Percentiles rank a stretch among this genome's conserved stretches.
Conservation (phyloP, 1,140 invertebrate genomes). For the fruit fly (Drosophila melanogaster) region Release_6_plus_ISO1_MT NT_033777.3:30863501-30864000, state of each 20-base stretch:
- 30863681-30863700: conserved; percentile 53
- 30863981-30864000: background rate
- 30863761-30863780: too few species aligned
- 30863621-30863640: conserved; percentile 58
- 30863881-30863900: too few species aligned
- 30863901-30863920: too few species aligned
- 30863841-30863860: too few species aligned
- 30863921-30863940: too few species aligned
- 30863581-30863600: conserved; percentile 45
- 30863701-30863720: conserved; percentile 45
- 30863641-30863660: conserved; percentile 71
- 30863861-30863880: too few species aligned
- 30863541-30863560: background rate
- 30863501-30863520: conserved; percentile 18
- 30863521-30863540: background rate
- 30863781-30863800: too few species aligned
- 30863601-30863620: conserved; percentile 47
- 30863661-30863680: conserved; percentile 25
- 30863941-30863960: too few species aligned
- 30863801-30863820: too few species aligned
- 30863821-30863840: too few species aligned
- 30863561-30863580: background rate
- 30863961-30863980: too few species aligned
- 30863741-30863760: background rate
- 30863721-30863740: conserved; percentile 1